Evolutionary conservation across 2,113 vertebrate genomes (phyloP).

Genomic region (Labrus mixtus): DNA sequence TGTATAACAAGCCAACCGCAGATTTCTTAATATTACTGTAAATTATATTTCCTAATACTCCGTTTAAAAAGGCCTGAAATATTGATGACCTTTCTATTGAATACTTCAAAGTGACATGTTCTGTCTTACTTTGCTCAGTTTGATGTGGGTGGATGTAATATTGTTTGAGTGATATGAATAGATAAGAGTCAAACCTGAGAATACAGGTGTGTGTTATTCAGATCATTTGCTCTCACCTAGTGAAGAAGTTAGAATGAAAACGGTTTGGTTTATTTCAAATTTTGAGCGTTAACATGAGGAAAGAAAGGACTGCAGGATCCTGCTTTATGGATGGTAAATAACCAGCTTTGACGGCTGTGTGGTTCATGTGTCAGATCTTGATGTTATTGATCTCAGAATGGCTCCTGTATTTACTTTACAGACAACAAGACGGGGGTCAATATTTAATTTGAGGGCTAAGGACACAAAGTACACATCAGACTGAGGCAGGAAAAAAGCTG

Average conservation of each 20-base stretch:
- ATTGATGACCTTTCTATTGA: too few relatives aligned
- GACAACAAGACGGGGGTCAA: slow-evolving; percentile 37
- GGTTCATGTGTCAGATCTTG: slow-evolving; percentile 10
- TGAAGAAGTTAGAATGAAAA: too few relatives aligned
- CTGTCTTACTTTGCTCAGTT: too few relatives aligned
- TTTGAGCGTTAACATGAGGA: background rate
- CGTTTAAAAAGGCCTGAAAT: too few relatives aligned
- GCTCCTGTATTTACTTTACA: slow-evolving; percentile 32
- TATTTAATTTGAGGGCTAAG: slow-evolving; percentile 49
- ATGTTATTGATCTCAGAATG: slow-evolving; percentile 37
- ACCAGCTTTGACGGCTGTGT: background rate
- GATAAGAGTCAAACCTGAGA: background rate
- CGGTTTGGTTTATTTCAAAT: background rate
- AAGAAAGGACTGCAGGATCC: background rate
- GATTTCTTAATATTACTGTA: too few relatives aligned
- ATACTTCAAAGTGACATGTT: too few relatives aligned
- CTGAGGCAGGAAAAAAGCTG: slow-evolving; percentile 3
- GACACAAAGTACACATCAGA: slow-evolving; percentile 17
- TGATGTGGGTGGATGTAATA: too few relatives aligned
- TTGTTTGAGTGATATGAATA: too few relatives aligned
- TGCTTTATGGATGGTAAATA: background rate
- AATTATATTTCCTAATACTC: too few relatives aligned
- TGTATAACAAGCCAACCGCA: too few relatives aligned
- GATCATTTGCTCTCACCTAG: too few relatives aligned
- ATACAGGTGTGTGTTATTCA: too few relatives aligned